These are phyloP conservation scores for Glaucomys volans DNA, from an alignment of 2,113 vertebrate genomes.

Conservation along the genomic window DNA sequence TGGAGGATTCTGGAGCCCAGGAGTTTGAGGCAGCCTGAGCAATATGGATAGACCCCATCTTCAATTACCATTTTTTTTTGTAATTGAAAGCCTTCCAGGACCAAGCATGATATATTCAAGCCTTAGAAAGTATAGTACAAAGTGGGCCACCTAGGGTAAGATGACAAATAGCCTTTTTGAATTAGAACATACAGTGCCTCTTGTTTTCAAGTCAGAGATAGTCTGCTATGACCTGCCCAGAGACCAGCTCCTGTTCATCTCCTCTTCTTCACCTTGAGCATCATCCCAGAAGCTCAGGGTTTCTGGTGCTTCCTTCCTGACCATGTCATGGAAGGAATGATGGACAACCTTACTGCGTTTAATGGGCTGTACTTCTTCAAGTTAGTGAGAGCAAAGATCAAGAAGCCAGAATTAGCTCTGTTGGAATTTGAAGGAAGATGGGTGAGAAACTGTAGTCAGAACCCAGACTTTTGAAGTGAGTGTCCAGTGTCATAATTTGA, in stretches of 20 bases:
- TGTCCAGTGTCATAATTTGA: constrained; percentile 79
- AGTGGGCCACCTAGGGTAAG: not conserved
- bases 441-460: constrained; percentile 62
- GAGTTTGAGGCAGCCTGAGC: not conserved
- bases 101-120: not conserved
- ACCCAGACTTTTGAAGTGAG: constrained; percentile 77
- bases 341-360: not conserved
- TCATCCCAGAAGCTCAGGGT: not conserved
- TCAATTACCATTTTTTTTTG: not conserved
- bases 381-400: constrained; percentile 65
- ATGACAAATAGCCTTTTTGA: not conserved
- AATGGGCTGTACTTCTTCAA: not conserved
- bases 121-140: not conserved
- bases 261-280: too few relatives aligned
- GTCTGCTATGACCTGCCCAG: not conserved
- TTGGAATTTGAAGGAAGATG: constrained; percentile 65
- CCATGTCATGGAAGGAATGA: not conserved
- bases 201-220: not conserved
- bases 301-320: constrained; percentile 40
- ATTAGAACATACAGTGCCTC: not conserved
- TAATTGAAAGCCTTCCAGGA: not conserved
- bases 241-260: not conserved
- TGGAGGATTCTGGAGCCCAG: not conserved
- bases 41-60: not conserved
- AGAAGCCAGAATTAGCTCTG: constrained; percentile 72